These are phyloP conservation scores for Elaphurus davidianus DNA, from an alignment of 2,113 vertebrate genomes.

Conservation along the genomic window DNA sequence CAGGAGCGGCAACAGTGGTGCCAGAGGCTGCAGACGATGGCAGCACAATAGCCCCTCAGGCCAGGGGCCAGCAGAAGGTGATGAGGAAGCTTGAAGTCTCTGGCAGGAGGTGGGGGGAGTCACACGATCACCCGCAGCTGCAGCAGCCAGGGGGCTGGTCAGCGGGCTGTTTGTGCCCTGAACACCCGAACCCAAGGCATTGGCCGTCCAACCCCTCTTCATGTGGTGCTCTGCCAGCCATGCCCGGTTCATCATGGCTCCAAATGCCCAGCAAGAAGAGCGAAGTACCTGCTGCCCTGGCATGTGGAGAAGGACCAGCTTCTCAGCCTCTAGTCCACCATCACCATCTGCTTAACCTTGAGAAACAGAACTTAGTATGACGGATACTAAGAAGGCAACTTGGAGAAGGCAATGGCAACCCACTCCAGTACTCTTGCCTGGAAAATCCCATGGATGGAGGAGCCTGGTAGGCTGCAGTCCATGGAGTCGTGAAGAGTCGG, in stretches of 20 bases:
- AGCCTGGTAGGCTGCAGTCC: too few species aligned
- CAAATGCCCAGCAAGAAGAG: not conserved
- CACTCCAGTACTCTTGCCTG: too few species aligned
- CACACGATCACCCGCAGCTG: not conserved
- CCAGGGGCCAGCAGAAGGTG: not conserved
- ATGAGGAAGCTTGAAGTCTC: not conserved
- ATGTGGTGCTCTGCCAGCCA: not conserved
- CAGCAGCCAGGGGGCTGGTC: too few species aligned
- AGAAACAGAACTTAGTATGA: not conserved
- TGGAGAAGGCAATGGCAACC: too few species aligned
- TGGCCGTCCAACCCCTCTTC: not conserved
- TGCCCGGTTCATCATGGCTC: not conserved
- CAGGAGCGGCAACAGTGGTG: not conserved
- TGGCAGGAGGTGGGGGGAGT: not conserved
- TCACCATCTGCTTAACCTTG: not conserved
- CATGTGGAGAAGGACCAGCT: not conserved
- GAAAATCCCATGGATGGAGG: too few species aligned
- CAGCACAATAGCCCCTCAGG: not conserved
- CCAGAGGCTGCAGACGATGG: not conserved
- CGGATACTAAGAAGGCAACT: not conserved
- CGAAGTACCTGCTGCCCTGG: not conserved
- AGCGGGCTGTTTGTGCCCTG: fast-evolving
- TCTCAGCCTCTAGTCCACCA: not conserved
- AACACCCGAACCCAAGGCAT: not conserved
- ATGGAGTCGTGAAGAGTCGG: too few species aligned